phyloP scores from a whole-genome alignment of 2,888 invertebrate species.

The Tenodera sinensis region DNA sequence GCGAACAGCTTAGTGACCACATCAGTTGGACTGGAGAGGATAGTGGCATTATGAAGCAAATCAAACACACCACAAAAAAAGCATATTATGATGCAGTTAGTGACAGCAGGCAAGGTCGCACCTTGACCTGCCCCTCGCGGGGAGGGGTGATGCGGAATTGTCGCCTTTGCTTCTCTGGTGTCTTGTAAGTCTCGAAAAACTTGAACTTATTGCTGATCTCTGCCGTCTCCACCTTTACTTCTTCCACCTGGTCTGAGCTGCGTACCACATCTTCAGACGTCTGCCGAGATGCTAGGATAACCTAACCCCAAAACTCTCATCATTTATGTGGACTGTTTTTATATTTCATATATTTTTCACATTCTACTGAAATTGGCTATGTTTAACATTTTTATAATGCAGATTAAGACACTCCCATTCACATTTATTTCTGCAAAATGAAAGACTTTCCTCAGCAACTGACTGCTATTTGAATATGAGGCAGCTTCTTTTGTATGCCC shows the following conservation, averaged over 20 bases:
- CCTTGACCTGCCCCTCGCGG: slow-evolving; percentile 70
- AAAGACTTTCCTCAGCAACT: neutral
- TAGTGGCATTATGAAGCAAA: neutral
- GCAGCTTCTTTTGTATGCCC: no score
- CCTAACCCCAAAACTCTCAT: neutral
- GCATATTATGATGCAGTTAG: neutral
- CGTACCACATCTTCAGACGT: slow-evolving; percentile 64
- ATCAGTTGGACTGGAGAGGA: neutral
- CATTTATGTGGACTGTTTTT: neutral
- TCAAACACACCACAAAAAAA: neutral
- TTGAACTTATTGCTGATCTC: slow-evolving; percentile 83
- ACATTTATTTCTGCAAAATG: neutral
- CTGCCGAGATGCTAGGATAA: neutral
- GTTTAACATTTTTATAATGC: neutral
- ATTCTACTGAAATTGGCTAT: neutral
- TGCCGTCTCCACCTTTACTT: slow-evolving; percentile 73
- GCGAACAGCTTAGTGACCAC: neutral
- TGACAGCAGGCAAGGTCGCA: slow-evolving; percentile 35
- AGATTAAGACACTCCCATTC: neutral
- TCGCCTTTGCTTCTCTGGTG: slow-evolving; percentile 63
- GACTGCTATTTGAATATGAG: no score
- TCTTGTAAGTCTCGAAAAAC: slow-evolving; percentile 85
- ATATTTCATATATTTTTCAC: neutral
- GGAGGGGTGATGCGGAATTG: slow-evolving; percentile 87
- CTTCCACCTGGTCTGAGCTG: slow-evolving; percentile 68